phyloP scores from a whole-genome alignment of 1,140 invertebrate species.

The Sinonovacula constricta region DNA sequence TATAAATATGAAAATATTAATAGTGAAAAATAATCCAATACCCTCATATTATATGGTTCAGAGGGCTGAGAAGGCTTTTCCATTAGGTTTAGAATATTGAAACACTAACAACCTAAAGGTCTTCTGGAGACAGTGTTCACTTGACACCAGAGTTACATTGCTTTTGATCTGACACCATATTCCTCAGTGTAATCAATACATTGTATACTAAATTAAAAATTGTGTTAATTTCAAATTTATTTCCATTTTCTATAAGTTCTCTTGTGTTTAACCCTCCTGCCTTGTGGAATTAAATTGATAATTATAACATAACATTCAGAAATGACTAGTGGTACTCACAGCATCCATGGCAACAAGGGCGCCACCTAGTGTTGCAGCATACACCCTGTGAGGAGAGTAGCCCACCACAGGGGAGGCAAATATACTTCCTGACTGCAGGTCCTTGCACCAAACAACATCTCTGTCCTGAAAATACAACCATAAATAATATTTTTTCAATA shows the following conservation, averaged over 20 bases:
- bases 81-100: neutral
- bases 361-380: constrained; percentile 82
- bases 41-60: neutral
- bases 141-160: no score
- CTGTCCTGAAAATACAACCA: constrained; percentile 71
- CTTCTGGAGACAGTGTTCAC: no score
- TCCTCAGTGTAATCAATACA: neutral
- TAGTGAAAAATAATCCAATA: neutral
- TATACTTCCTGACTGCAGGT: constrained; percentile 80
- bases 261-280: neutral
- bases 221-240: neutral
- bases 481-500: no score
- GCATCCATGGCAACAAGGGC: constrained; percentile 79
- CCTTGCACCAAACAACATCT: constrained; percentile 78
- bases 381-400: constrained; percentile 76
- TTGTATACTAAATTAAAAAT: neutral
- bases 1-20: neutral
- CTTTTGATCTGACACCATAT: no score
- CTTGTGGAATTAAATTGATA: neutral
- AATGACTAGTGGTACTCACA: constrained; percentile 41
- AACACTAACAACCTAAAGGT: neutral
- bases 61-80: neutral
- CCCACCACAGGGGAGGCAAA: constrained; percentile 82
- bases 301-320: neutral
- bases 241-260: neutral